phyloP scores from a whole-genome alignment of 2,113 vertebrate species.

The Nasalis larvatus region DNA sequence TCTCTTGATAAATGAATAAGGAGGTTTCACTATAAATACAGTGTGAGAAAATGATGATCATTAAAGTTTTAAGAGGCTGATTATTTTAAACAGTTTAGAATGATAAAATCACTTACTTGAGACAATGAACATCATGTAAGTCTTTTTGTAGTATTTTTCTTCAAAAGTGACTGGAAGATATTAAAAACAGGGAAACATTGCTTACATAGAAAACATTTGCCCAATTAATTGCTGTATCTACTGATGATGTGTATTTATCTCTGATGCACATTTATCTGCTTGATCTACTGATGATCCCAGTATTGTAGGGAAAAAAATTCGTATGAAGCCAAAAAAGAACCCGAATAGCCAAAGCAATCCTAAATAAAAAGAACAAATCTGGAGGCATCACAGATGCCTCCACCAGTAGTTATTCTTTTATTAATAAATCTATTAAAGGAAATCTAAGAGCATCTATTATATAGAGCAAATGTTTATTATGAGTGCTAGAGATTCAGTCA shows the following conservation, averaged over 20 bases:
- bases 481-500: neutral
- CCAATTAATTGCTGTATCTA: neutral
- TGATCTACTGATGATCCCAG: neutral
- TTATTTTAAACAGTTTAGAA: conserved; percentile 82
- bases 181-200: neutral
- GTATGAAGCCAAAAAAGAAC: too few species aligned
- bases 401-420: conserved; percentile 63
- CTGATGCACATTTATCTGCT: neutral
- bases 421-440: conserved; percentile 35
- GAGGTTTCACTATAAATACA: conserved; percentile 66
- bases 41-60: conserved; percentile 71
- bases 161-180: conserved; percentile 64
- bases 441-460: conserved; percentile 51
- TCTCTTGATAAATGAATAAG: conserved; percentile 76
- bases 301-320: neutral
- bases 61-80: conserved; percentile 83
- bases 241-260: neutral
- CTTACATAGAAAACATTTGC: neutral
- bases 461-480: neutral
- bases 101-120: conserved; percentile 76
- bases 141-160: conserved; percentile 71
- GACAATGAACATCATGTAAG: conserved; percentile 61
- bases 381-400: neutral
- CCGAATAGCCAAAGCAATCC: too few species aligned
- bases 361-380: too few species aligned